A percentile compares a stretch with the other conserved stretches of the same genome.
These are phyloP conservation scores for Microctonus aethiopoides DNA, from an alignment of 2,888 invertebrate genomes.

Conservation along the genomic window DNA sequence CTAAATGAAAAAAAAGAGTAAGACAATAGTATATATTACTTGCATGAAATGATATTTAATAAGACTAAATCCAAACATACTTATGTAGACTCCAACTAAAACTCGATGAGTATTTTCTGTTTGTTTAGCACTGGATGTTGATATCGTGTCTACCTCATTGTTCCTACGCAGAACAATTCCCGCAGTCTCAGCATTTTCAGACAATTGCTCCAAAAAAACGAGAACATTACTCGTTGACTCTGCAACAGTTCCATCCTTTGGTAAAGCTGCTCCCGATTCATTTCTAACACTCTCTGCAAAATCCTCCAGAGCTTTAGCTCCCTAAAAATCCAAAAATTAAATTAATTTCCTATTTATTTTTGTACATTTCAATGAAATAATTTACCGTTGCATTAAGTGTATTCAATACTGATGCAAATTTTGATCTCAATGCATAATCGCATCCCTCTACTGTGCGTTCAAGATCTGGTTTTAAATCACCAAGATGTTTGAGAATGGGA, in stretches of 20 bases:
- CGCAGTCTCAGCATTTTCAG: slow-evolving; percentile 82
- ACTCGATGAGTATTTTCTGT: slow-evolving; percentile 73
- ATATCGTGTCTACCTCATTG: slow-evolving; percentile 68
- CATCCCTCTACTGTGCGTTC: slow-evolving; percentile 82
- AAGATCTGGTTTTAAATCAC: slow-evolving; percentile 82
- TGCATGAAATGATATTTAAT: background rate
- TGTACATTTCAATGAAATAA: slow-evolving; percentile 40
- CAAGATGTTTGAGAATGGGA: slow-evolving; percentile 83
- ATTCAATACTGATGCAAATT: slow-evolving; percentile 79
- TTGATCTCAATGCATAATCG: slow-evolving; percentile 76
- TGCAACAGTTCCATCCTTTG: slow-evolving; percentile 98
- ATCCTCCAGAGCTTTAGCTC: slow-evolving; percentile 89
- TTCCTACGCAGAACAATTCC: slow-evolving; percentile 72
- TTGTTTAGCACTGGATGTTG: slow-evolving; percentile 69
- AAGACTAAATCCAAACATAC: slow-evolving; percentile 65
- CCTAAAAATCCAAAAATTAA: slow-evolving; percentile 69
- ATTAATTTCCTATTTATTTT: slow-evolving; percentile 14
- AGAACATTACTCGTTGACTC: slow-evolving; percentile 95
- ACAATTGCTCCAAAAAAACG: slow-evolving; percentile 89
- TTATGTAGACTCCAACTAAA: slow-evolving; percentile 83
- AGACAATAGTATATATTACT: too few relatives aligned
- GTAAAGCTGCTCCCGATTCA: slow-evolving; percentile 83
- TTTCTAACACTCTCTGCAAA: slow-evolving; percentile 89
- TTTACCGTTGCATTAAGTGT: slow-evolving; percentile 80
- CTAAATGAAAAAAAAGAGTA: slow-evolving; percentile 65